A percentile compares a stretch with the other conserved stretches of the same genome.
Evolutionary conservation across 35 echinoderm and acorn worm genomes (phyloP).

Genomic region (Strongylocentrotus purpuratus): DNA sequence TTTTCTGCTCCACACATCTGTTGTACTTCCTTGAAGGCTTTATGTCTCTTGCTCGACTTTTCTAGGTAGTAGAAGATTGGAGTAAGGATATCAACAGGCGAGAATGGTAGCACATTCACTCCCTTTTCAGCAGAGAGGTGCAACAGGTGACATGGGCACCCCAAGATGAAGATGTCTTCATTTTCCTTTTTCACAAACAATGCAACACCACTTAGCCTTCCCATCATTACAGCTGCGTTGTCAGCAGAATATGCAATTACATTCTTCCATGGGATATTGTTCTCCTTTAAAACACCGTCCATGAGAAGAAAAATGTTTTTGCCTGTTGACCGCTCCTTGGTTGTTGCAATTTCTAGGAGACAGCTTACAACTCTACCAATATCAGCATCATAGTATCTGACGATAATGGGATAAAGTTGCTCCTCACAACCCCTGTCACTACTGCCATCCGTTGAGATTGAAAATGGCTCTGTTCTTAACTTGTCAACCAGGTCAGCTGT

Average conservation of each 20-base stretch:
- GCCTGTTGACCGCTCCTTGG: constrained; percentile 62
- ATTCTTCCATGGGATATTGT: constrained; percentile 69
- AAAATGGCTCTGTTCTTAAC: constrained; percentile 48
- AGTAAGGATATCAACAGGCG: constrained; percentile 46
- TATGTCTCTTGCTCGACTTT: constrained; percentile 61
- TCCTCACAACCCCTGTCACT: constrained; percentile 59
- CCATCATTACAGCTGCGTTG: too few species aligned
- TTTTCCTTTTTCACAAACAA: constrained; percentile 55
- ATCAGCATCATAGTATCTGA: constrained; percentile 63
- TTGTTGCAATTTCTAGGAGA: constrained; percentile 45
- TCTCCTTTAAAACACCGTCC: constrained; percentile 48
- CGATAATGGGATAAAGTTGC: constrained; percentile 68
- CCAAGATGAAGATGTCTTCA: constrained; percentile 51
- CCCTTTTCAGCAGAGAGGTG: constrained; percentile 60
- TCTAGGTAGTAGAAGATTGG: constrained; percentile 61
- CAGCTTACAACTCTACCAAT: constrained; percentile 39
- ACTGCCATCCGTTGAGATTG: constrained; percentile 62
- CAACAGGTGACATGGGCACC: constrained; percentile 53
- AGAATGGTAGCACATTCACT: constrained; percentile 45
- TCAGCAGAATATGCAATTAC: constrained; percentile 26
- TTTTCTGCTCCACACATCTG: constrained; percentile 42
- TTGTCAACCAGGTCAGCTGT: constrained; percentile 56
- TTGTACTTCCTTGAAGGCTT: constrained; percentile 51
- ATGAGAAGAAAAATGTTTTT: constrained; percentile 67
- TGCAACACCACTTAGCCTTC: constrained; percentile 39